These are phyloP conservation scores for Lindbergichthys nudifrons DNA, from an alignment of 2,797 vertebrate species.

Conservation along the genomic window DNA sequence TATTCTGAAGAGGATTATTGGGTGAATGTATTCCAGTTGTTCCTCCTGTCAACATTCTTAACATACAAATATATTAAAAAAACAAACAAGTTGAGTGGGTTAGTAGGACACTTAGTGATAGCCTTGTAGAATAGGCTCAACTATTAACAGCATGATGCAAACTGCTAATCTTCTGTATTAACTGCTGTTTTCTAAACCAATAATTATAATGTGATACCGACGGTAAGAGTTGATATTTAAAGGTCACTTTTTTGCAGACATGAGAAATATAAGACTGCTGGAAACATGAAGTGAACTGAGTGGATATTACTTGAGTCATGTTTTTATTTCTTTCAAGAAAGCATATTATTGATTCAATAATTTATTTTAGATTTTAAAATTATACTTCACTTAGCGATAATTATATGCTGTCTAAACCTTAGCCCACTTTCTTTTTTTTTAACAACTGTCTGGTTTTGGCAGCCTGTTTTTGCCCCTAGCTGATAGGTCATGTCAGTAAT, in stretches of 20 bases:
- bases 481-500: slow-evolving; percentile 11
- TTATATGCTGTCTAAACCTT: not conserved
- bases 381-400: not conserved
- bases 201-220: not conserved
- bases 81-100: not conserved
- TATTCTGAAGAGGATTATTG: not conserved
- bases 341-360: not conserved
- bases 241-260: not conserved
- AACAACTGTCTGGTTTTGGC: slow-evolving; percentile 5
- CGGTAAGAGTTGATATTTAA: not conserved
- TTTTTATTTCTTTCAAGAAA: not conserved
- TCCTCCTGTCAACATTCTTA: not conserved
- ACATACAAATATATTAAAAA: not conserved
- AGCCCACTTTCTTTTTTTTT: slow-evolving; percentile 3
- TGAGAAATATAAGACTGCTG: not conserved
- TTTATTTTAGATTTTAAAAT: not conserved
- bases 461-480: not conserved
- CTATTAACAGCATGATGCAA: not conserved
- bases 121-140: too few relatives aligned
- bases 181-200: not conserved
- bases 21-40: not conserved
- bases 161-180: not conserved
- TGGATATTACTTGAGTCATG: not conserved
- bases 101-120: not conserved
- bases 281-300: not conserved